Evolutionary conservation across 1,140 invertebrate genomes (phyloP).

Genomic region (Calosoma granatense): DNA sequence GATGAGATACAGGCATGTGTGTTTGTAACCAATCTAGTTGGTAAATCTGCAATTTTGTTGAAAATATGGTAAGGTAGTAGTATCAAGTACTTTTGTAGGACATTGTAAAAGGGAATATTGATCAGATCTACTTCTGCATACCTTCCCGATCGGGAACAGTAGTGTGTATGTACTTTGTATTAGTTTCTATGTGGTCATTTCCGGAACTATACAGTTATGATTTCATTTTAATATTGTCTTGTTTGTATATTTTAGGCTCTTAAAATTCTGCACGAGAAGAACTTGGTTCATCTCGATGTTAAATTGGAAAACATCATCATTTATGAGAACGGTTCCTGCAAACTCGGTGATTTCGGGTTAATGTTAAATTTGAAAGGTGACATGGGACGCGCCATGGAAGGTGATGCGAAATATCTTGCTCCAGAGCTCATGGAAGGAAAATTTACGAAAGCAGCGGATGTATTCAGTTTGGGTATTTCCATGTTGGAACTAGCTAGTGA

Average conservation of each 20-base stretch:
- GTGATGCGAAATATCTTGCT: constrained; percentile 67
- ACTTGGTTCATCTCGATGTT: constrained; percentile 64
- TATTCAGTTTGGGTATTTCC: constrained; percentile 62
- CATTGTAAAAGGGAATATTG: too few relatives aligned
- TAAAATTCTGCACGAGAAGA: constrained; percentile 53
- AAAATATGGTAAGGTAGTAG: too few relatives aligned
- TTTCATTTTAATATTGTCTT: not conserved
- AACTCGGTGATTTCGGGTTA: constrained; percentile 66
- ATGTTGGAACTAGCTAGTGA: constrained; percentile 62
- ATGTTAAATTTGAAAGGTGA: constrained; percentile 54
- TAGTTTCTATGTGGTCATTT: too few relatives aligned
- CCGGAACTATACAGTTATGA: not conserved
- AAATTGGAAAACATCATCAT: constrained; percentile 68
- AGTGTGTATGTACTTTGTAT: too few relatives aligned
- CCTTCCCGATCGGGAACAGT: too few relatives aligned
- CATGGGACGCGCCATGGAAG: constrained; percentile 40
- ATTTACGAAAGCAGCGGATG: constrained; percentile 49
- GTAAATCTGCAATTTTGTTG: too few relatives aligned
- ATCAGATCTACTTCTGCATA: too few relatives aligned
- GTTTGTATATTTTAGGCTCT: constrained; percentile 39
- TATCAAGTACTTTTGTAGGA: too few relatives aligned
- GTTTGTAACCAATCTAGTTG: too few relatives aligned
- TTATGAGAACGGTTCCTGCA: constrained; percentile 48
- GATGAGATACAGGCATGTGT: too few relatives aligned
- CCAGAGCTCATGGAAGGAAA: constrained; percentile 56